Evolutionary conservation across 1,140 invertebrate genomes (phyloP), one percentile per base, ranked within the genome.

Genomic region (Heliconius melpomene): DNA sequence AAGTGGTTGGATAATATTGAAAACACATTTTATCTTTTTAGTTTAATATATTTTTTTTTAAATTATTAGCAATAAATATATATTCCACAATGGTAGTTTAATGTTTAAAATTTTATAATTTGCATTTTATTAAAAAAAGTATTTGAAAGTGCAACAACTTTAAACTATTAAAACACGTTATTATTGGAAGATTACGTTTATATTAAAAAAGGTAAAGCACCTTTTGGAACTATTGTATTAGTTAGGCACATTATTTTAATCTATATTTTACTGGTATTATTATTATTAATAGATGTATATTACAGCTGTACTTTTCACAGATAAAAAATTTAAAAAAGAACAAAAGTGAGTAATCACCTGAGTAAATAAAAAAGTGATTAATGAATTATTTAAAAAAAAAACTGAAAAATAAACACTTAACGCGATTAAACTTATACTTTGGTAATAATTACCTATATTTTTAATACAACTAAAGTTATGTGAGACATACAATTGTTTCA

Each of bases 401-500:
- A 66, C 60, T 13, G 60, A 66, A 66, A 46, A 66, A 72, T 72
- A 72, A 82, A 78, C 74, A 78, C 77, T 82, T 79, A 76, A 76
- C 54, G 80, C 66, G 70, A 83, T 79, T 83, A 83, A 66, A 85
- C 90, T 91, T 90, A 93, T 88, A 92, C 92, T 93, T 93, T 93
- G 92, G 92, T 93, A 92, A 92, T 93, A 91, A 88, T 89, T 89
- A 93, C 87, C 90, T 93, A 91, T 78, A 79, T 85, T 91, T 87
- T 87, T 88, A 88, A 85, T 88, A 86, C 79, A 83, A 85, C 80
- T 88, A 85, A 87, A 89, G 88, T 85, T 87, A 87, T 85, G 82
- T 89, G 88, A 90, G 87, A 89, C 77, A 77, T 84, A 77, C 57
- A 84, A 79, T 82, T 77, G 60, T 66, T 81, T 80, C 79, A 83